A percentile compares a stretch with the other conserved stretches of the same genome.
These are phyloP conservation scores for Parus major DNA, from an alignment of 2,113 vertebrate genomes.

Conservation along the genomic window DNA sequence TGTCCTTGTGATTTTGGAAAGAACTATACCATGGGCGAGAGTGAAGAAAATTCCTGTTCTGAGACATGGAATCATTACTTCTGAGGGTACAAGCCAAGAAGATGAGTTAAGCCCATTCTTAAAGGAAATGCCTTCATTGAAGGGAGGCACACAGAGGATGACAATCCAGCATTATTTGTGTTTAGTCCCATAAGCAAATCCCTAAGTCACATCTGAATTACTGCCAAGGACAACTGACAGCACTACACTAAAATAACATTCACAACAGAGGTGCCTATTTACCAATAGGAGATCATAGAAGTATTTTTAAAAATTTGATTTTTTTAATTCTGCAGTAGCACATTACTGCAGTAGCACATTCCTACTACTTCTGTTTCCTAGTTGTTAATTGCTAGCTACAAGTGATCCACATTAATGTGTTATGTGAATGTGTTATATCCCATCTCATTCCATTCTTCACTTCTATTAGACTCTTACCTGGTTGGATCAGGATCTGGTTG, in stretches of 20 bases:
- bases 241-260: not conserved
- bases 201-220: not conserved
- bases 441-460: not conserved
- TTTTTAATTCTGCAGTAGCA: not conserved
- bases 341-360: not conserved
- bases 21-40: not conserved
- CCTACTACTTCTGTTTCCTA: not conserved
- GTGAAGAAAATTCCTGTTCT: not conserved
- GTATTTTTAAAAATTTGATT: rapidly evolving
- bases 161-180: not conserved
- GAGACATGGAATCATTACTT: not conserved
- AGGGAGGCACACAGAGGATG: not conserved
- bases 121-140: not conserved
- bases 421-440: not conserved
- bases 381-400: not conserved
- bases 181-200: not conserved
- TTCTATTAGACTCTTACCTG: slow-evolving; percentile 71
- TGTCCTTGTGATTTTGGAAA: not conserved
- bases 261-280: not conserved
- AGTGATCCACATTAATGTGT: not conserved
- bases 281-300: not conserved
- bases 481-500: not conserved
- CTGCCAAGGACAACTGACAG: not conserved
- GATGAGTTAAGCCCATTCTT: not conserved
- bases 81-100: not conserved